phyloP scores from a whole-genome alignment of 2,113 vertebrate species.

The Triplophysa siluroides region DNA sequence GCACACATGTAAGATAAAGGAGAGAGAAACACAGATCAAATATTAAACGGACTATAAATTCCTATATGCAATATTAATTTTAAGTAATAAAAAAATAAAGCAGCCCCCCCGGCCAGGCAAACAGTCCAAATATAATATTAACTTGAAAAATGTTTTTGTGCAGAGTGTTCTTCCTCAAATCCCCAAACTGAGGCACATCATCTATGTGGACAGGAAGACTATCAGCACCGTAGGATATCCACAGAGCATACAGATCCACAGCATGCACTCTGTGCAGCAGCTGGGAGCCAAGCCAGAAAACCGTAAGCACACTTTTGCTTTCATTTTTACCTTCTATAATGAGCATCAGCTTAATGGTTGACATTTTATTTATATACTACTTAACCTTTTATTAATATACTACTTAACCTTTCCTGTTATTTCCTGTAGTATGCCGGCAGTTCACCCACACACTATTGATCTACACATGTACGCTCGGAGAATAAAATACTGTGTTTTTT shows the following conservation, averaged over 20 bases:
- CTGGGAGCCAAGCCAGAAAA: constrained; percentile 88
- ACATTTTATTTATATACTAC: constrained; percentile 23
- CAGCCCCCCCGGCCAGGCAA: too few species aligned
- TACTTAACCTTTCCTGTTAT: neutral
- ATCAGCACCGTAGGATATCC: constrained; percentile 83
- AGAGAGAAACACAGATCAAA: too few species aligned
- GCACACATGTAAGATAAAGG: too few species aligned
- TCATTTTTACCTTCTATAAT: neutral
- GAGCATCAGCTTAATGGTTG: neutral
- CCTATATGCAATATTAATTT: too few species aligned
- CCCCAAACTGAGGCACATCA: constrained; percentile 85
- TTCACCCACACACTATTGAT: neutral
- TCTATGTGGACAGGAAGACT: constrained; percentile 89
- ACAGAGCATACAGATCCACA: constrained; percentile 82
- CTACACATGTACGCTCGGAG: neutral
- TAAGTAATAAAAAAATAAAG: too few species aligned
- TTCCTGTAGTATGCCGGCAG: neutral
- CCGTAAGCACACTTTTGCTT: constrained; percentile 72
- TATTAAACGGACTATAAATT: too few species aligned
- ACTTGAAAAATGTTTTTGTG: neutral
- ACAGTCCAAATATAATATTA: neutral
- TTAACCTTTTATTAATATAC: constrained; percentile 28
- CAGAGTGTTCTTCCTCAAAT: constrained; percentile 82
- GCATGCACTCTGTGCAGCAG: constrained; percentile 86
- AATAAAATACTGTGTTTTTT: constrained; percentile 34